Evolutionary conservation across 2,797 vertebrate species (phyloP).

Genomic region (Thalassophryne amazonica): DNA sequence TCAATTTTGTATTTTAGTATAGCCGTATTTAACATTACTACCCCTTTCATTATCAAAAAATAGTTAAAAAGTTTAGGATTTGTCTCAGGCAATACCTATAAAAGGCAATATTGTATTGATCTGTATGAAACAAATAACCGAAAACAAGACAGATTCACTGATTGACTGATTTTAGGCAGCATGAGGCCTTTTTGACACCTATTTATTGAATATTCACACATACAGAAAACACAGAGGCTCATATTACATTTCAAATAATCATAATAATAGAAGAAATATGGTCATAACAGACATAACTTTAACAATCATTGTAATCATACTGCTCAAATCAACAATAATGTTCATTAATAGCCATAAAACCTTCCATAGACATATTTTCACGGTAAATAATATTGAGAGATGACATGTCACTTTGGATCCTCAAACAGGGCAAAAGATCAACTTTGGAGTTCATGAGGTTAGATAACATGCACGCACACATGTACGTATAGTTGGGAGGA

Average conservation of each 20-base stretch:
- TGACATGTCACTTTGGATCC: constrained; percentile 26
- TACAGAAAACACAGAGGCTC: constrained; percentile 81
- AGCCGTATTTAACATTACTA: no score
- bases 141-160: not conserved
- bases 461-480: constrained; percentile 21
- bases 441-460: constrained; percentile 42
- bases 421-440: constrained; percentile 45
- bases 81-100: no score
- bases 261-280: constrained; percentile 61
- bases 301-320: constrained; percentile 60
- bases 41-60: no score
- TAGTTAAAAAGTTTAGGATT: no score
- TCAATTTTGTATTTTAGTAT: no score
- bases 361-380: constrained; percentile 57
- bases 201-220: constrained; percentile 90
- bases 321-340: constrained; percentile 45
- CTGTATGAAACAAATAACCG: not conserved
- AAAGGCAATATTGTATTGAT: no score
- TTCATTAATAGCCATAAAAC: constrained; percentile 35
- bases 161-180: not conserved
- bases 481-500: constrained; percentile 59
- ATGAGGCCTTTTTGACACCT: constrained; percentile 47
- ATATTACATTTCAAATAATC: constrained; percentile 65
- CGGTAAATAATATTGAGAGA: constrained; percentile 39
- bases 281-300: constrained; percentile 53